phyloP scores from a whole-genome alignment of 2,113 vertebrate genomes.

The Columba janthina region DNA sequence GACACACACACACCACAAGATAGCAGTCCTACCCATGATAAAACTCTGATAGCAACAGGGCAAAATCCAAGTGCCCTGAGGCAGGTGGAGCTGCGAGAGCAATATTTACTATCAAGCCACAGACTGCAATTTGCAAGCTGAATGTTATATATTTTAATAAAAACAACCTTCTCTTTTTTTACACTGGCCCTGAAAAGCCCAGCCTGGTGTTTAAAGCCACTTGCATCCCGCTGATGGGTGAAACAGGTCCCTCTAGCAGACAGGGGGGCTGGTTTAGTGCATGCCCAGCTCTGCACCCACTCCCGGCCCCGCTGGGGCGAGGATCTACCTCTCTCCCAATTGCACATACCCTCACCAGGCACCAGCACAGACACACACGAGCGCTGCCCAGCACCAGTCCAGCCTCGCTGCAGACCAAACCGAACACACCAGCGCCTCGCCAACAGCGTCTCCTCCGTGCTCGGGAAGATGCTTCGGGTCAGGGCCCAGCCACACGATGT shows the following conservation, averaged over 20 bases:
- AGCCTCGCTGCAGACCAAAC: background rate
- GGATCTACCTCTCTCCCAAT: fast-evolving
- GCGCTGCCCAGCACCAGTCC: background rate
- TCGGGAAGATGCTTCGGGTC: background rate
- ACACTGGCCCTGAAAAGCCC: background rate
- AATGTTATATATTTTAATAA: background rate
- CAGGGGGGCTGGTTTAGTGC: fast-evolving
- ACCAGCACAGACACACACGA: fast-evolving
- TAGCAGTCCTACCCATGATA: background rate
- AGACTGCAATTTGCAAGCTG: background rate
- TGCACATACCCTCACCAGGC: fast-evolving
- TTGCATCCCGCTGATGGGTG: fast-evolving
- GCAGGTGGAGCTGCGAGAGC: background rate
- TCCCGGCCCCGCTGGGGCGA: fast-evolving
- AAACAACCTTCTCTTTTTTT: background rate
- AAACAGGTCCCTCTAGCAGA: background rate
- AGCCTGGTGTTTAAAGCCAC: background rate
- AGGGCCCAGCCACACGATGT: background rate
- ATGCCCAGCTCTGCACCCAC: fast-evolving
- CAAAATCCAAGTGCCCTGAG: background rate
- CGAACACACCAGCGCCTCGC: fast-evolving
- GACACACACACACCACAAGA: background rate
- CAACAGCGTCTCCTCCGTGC: fast-evolving
- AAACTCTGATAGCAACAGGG: background rate
- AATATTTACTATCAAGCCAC: background rate